A percentile compares a stretch with the other conserved stretches of the same genome.
Evolutionary conservation across 2,113 vertebrate genomes (phyloP).

Genomic region (Madoqua kirkii): DNA sequence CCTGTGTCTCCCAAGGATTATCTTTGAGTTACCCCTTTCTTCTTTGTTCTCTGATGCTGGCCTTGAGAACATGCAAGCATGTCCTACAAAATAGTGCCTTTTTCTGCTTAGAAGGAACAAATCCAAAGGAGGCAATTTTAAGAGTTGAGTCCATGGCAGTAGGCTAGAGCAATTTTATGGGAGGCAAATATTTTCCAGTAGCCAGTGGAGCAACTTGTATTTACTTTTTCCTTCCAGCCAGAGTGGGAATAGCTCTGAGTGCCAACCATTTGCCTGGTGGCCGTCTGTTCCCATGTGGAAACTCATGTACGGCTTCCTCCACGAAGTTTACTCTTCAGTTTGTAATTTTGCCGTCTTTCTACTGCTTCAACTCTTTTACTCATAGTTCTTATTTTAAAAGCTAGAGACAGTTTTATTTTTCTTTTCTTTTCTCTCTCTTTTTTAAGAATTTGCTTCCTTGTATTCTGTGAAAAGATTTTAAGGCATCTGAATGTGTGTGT

Average conservation of each 20-base stretch:
- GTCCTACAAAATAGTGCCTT: not conserved
- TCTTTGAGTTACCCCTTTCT: not conserved
- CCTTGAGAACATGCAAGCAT: not conserved
- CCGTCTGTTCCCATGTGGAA: not conserved
- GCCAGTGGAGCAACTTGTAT: not conserved
- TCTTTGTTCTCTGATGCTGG: not conserved
- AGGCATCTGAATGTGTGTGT: not conserved
- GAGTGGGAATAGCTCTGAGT: not conserved
- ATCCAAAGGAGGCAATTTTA: not conserved
- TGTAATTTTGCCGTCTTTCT: not conserved
- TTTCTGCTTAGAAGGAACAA: not conserved
- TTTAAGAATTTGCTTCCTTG: not conserved
- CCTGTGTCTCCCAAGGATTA: not conserved
- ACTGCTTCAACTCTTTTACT: not conserved
- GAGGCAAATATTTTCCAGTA: not conserved
- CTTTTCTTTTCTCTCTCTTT: not conserved
- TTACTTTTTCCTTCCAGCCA: not conserved
- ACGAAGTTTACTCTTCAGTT: not conserved
- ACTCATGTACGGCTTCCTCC: not conserved
- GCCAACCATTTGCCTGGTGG: not conserved
- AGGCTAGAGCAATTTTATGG: not conserved
- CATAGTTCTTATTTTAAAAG: not conserved
- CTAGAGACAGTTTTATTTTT: not conserved
- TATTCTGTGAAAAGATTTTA: slow-evolving; percentile 28
- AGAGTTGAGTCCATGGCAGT: not conserved